These are phyloP conservation scores for Asarcornis scutulata DNA, from an alignment of 2,113 vertebrate genomes.

Conservation along the genomic window DNA sequence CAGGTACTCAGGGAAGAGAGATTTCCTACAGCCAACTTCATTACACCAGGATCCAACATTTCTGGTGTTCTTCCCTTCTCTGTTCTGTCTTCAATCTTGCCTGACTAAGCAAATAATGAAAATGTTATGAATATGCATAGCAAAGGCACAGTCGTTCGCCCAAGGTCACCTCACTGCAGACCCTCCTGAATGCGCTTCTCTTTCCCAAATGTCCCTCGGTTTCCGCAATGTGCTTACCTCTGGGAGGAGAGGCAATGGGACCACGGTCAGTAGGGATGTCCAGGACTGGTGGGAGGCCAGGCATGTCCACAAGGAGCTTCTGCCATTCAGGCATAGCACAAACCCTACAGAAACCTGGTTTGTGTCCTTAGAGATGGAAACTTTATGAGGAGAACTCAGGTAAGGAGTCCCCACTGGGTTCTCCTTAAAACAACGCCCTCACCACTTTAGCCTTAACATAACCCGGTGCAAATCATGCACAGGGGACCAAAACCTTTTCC, in stretches of 20 bases:
- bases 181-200: not conserved
- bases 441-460: not conserved
- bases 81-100: not conserved
- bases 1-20: not conserved
- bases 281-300: not conserved
- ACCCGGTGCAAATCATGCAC: not conserved
- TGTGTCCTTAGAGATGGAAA: not conserved
- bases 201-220: not conserved
- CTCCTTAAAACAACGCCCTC: not conserved
- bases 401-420: not conserved
- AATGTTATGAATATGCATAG: not conserved
- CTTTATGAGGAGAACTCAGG: not conserved
- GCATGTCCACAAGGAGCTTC: not conserved
- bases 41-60: not conserved
- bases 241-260: not conserved
- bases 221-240: not conserved
- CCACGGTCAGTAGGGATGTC: not conserved
- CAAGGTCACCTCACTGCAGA: not conserved
- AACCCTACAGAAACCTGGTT: not conserved
- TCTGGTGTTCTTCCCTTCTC: not conserved
- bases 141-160: not conserved
- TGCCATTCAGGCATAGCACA: not conserved
- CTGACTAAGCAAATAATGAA: conserved; percentile 4
- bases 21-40: not conserved
- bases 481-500: not conserved